Evolutionary conservation across 2,888 invertebrate species (phyloP), one percentile per base, ranked within the genome.

Genomic region (Phytoseiulus persimilis): DNA sequence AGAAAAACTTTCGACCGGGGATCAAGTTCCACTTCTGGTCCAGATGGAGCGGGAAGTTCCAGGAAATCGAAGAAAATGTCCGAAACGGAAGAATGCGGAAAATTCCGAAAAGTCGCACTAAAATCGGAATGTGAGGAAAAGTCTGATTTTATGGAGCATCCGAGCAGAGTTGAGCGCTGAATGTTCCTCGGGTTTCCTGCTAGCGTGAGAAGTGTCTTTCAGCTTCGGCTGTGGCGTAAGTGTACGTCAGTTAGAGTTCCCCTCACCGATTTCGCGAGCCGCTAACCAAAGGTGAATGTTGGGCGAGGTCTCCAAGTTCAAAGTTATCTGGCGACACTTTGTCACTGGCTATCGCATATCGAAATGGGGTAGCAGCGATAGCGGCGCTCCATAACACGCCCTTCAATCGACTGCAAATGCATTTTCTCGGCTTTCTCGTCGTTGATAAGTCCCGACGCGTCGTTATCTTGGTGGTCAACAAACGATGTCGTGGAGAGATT

Each of bases 241-340:
- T 65, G 18, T 28, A 65, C 65, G 65, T 18, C 28, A 28, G 39
- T 39, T 46, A 46, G 46, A 46, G 39, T 65, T 65, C 65, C 65
- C 65, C 28, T 65, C 23, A 23, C 18, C 28, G 23, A 14, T 65
- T 65, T 28, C 28, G 18, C 65, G 65, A 28, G 65, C 65, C 65
- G 65, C 28, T 65, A 18, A 28, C 23, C 18, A 65, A 65, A 65
- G 18, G 65, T 65, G 65, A 65, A 65, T 65, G 65, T 65, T 65
- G 65, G 65, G 65, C 65, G 65, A 39, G 65, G 65, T 65, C 39
- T 32, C 33, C 32, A 87, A 87, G 32, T 87, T 87, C 87, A 87
- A 87, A 87, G 87, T n/a, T 87, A 87, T 87, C 87, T 87, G 32
- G 87, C 87, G 45, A 87, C 87, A 87, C 87, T 87, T 87, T 87